Base-by-base conservation (phyloP, 2,797 vertebrate genomes). In the Onychomys arenicola region DNA sequence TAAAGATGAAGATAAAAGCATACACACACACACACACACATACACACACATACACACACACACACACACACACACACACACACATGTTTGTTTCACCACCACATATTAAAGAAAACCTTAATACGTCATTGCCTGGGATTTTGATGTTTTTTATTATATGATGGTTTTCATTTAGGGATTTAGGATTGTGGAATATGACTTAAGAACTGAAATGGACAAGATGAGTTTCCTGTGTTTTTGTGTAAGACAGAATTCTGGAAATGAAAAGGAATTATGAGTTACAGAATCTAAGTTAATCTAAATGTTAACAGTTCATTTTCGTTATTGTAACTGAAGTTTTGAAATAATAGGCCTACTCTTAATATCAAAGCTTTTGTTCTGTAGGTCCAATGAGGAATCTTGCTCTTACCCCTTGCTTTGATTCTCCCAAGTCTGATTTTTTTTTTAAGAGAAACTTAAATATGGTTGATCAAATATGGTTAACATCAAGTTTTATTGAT, bases 231-330 rank as follows among this genome's bases (percentile, higher is more conserved):
- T 87, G 4, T 67, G 59, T 89, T 87, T 32, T 81, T 96, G 59
- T 92, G 0, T 27, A 83, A 96, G 46, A 92, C n/a, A 92, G 73
- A 92, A 96, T 90, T 94, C 84, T 91, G 81, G 71, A 80, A 75
- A 94, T 80, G 49, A 37, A 82, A 97, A 92, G 40, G n/a, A 90
- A 95, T 43, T 85, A 88, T 63, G 21, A 90, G 61, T 27, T 9
- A 19, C 29, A 16, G 52, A 94, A 85, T 90, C 76, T 86, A n/a
- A 92, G 55, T 14, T 37, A 81, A 89, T 75, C 27, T 55, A 77
- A 73, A 63, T 93, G 19, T 46, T 93, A 67, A 73, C 55, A 90
- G 32, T 87, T 93, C 6, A 37, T 21, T 94, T 91, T 93, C 87
- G 59, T 73, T 93, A 91, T 5, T 55, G 82, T 77, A 16, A 93